These are phyloP conservation scores for Nysson spinosus DNA, from an alignment of 2,888 invertebrate genomes.

Conservation along the genomic window DNA sequence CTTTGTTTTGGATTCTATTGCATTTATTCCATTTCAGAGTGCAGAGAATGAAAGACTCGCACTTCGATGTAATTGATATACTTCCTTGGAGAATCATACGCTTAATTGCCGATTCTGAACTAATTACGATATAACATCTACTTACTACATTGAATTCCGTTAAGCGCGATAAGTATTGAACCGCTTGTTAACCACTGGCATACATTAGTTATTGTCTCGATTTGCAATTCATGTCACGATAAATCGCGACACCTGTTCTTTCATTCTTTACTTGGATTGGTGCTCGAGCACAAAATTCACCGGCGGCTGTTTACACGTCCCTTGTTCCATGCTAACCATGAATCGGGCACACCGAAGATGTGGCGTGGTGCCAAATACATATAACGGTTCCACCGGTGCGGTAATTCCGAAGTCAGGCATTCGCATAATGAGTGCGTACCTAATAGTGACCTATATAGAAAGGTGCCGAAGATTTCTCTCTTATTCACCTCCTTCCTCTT, in stretches of 20 bases:
- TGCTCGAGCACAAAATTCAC: constrained; percentile 56
- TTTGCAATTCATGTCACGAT: constrained; percentile 49
- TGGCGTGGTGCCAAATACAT: constrained; percentile 72
- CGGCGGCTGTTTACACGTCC: constrained; percentile 57
- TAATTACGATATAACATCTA: constrained; percentile 15
- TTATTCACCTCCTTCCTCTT: constrained; percentile 25
- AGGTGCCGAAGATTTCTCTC: constrained; percentile 35
- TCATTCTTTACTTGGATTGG: constrained; percentile 28
- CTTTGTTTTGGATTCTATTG: no score
- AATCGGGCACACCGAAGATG: constrained; percentile 64
- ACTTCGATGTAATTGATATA: constrained; percentile 8
- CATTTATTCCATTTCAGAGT: no score
- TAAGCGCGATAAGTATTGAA: constrained; percentile 7
- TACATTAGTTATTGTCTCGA: constrained; percentile 37
- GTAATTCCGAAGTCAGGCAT: constrained; percentile 61
- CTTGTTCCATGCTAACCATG: constrained; percentile 47
- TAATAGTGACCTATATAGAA: constrained; percentile 66
- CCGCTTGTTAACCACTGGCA: constrained; percentile 20
- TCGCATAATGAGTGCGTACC: constrained; percentile 63
- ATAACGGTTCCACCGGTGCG: constrained; percentile 69
- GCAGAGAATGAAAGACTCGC: no score
- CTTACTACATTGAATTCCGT: constrained; percentile 34
- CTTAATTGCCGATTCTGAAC: constrained; percentile 4
- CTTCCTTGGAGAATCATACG: constrained; percentile 2
- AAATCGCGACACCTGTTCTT: constrained; percentile 52